phyloP scores from a whole-genome alignment of 2,797 vertebrate genomes.

The Clarias laeviceps region DNA sequence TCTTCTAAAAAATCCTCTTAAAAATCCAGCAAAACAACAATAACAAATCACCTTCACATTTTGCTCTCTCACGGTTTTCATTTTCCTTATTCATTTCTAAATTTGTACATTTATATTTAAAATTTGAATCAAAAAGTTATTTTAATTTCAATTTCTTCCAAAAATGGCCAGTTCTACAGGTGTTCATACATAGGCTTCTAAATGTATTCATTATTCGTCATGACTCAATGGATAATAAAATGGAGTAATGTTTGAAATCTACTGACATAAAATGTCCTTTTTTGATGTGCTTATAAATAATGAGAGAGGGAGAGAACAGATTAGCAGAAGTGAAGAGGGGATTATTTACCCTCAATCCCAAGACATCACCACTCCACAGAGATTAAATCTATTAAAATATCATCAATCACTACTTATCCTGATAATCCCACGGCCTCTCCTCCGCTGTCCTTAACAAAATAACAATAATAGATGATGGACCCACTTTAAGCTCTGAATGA shows the following conservation, averaged over 20 bases:
- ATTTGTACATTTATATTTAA: no score
- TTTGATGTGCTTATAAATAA: conserved; percentile 32
- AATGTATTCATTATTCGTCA: neutral
- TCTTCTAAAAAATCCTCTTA: neutral
- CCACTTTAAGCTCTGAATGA: conserved; percentile 40
- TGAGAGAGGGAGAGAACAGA: conserved; percentile 47
- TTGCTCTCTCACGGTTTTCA: neutral
- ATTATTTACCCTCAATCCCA: conserved; percentile 53
- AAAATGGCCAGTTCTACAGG: neutral
- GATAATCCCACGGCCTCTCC: conserved; percentile 47
- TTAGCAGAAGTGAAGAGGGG: conserved; percentile 43
- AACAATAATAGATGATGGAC: conserved; percentile 54
- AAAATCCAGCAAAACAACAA: neutral
- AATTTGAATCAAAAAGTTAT: neutral
- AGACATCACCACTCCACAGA: conserved; percentile 38
- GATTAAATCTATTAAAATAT: conserved; percentile 61
- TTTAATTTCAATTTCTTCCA: neutral
- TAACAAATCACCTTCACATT: neutral
- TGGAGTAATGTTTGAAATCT: neutral
- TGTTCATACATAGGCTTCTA: neutral
- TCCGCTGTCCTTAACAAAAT: conserved; percentile 46
- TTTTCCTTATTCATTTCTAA: neutral
- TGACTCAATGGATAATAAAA: neutral
- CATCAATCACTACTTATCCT: conserved; percentile 54
- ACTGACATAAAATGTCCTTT: conserved; percentile 24